Conservation (phyloP, 2,888 invertebrate species). For the Melieria crassipennis region DNA sequence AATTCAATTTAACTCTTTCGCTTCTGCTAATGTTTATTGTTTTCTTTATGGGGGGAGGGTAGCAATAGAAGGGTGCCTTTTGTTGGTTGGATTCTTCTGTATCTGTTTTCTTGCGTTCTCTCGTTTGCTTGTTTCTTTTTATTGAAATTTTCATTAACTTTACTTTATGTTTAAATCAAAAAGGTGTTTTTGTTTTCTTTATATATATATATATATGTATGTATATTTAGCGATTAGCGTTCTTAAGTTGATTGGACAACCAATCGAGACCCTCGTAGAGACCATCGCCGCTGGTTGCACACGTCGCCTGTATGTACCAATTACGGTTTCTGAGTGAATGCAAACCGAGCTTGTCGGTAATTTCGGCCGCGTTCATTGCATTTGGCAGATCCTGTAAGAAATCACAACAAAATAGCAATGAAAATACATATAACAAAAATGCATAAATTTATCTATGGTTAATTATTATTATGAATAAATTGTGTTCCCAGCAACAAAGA, state of each 20-base stretch:
- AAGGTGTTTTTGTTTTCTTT: slow-evolving; percentile 41
- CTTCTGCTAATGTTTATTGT: background rate
- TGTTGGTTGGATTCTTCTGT: slow-evolving; percentile 34
- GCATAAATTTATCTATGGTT: background rate
- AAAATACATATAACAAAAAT: background rate
- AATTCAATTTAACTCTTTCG: slow-evolving; percentile 1
- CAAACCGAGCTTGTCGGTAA: slow-evolving; percentile 98
- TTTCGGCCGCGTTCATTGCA: slow-evolving; percentile 99
- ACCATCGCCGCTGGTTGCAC: slow-evolving; percentile 99
- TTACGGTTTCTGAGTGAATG: slow-evolving; percentile 98
- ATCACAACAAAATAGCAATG: background rate
- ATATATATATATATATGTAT: slow-evolving; percentile 17
- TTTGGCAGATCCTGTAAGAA: slow-evolving; percentile 93
- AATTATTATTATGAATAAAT: background rate
- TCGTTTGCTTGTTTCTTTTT: slow-evolving; percentile 40
- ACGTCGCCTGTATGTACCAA: slow-evolving; percentile 97
- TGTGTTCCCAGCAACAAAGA: too few species aligned
- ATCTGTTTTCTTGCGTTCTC: slow-evolving; percentile 31
- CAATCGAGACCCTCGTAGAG: slow-evolving; percentile 99
- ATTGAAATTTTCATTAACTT: slow-evolving; percentile 42
- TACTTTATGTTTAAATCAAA: slow-evolving; percentile 50
- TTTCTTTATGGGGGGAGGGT: slow-evolving; percentile 18
- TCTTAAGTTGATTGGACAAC: slow-evolving; percentile 99
- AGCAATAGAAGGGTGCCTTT: slow-evolving; percentile 21
- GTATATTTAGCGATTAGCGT: slow-evolving; percentile 88